Evolutionary conservation across 1,140 invertebrate genomes (phyloP).

Genomic region (Holcopasites calliopsidis): DNA sequence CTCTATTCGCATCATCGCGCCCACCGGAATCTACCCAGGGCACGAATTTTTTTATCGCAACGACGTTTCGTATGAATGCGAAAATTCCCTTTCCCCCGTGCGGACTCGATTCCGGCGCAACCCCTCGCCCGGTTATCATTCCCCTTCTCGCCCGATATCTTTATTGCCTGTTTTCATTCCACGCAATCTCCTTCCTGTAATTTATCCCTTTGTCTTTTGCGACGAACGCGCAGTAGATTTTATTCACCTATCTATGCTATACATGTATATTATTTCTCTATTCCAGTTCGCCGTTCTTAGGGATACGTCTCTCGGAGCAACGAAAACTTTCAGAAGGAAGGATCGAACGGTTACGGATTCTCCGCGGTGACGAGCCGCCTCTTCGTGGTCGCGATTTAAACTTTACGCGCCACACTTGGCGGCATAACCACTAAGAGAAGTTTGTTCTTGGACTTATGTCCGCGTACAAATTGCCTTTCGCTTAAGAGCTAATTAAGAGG

Average conservation of each 20-base stretch:
- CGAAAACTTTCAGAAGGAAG: no score
- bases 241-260: no score
- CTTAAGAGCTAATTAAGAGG: slow-evolving; percentile 64
- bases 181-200: slow-evolving; percentile 35
- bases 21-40: slow-evolving; percentile 45
- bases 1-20: slow-evolving; percentile 59
- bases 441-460: slow-evolving; percentile 56
- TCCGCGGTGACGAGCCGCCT: background rate
- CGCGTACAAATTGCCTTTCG: slow-evolving; percentile 61
- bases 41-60: slow-evolving; percentile 58
- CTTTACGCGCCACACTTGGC: slow-evolving; percentile 61
- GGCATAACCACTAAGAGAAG: slow-evolving; percentile 49
- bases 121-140: background rate
- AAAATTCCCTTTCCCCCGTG: slow-evolving; percentile 27
- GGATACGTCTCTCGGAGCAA: no score
- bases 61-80: slow-evolving; percentile 51
- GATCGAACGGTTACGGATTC: slow-evolving; percentile 18
- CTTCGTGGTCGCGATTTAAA: slow-evolving; percentile 50
- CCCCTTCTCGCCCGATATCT: slow-evolving; percentile 36
- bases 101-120: background rate
- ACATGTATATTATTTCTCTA: no score
- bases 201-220: slow-evolving; percentile 26
- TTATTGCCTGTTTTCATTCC: slow-evolving; percentile 49
- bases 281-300: background rate
- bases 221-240: background rate